phyloP scores from a whole-genome alignment of 2,113 vertebrate genomes.

The Oceanodroma tethys region DNA sequence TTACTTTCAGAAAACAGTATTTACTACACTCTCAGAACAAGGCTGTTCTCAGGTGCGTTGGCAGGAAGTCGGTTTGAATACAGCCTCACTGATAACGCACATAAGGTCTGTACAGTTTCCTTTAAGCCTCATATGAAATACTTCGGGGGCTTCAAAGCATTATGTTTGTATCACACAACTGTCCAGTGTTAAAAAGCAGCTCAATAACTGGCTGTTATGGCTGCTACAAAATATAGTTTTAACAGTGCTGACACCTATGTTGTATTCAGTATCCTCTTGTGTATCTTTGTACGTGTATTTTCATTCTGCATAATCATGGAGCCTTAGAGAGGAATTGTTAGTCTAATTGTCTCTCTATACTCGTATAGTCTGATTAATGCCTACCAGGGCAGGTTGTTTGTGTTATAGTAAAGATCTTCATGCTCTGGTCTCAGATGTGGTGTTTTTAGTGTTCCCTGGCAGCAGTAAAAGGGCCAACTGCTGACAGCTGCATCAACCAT shows the following conservation, averaged over 20 bases:
- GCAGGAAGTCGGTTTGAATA: background rate
- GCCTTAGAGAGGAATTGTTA: conserved; percentile 50
- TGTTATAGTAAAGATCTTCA: background rate
- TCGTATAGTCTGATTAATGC: conserved; percentile 38
- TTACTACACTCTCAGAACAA: background rate
- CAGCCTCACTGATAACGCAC: accelerated
- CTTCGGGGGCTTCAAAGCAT: background rate
- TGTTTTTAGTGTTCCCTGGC: conserved; percentile 12
- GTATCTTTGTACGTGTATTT: conserved; percentile 29
- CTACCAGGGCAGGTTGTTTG: conserved; percentile 1
- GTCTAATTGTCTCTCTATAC: conserved; percentile 32
- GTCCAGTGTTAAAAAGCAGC: background rate
- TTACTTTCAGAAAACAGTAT: background rate
- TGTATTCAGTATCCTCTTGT: background rate
- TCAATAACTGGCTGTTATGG: background rate
- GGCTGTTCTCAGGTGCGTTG: background rate
- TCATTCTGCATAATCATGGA: conserved; percentile 37
- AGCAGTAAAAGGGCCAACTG: conserved; percentile 16
- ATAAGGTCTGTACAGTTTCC: background rate
- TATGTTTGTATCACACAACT: background rate
- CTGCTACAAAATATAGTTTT: background rate
- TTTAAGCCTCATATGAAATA: background rate
- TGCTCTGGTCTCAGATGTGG: background rate
- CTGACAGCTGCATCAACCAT: background rate
- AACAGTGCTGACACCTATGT: background rate